phyloP scores from a whole-genome alignment of 64 coral and sea anemone genomes.

The Montipora cactus region DNA sequence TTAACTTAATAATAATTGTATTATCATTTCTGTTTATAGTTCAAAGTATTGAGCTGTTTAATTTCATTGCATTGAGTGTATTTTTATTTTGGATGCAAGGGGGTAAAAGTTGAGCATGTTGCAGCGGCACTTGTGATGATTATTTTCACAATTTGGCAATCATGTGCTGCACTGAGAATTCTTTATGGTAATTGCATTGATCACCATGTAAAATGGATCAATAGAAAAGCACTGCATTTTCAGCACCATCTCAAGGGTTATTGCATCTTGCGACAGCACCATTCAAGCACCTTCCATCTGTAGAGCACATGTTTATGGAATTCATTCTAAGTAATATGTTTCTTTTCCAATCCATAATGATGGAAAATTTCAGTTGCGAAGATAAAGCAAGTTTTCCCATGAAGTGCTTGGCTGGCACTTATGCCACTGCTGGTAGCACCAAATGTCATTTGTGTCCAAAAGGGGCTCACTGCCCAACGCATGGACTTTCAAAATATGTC shows the following conservation, averaged over 20 bases:
- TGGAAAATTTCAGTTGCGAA: background rate
- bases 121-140: no score
- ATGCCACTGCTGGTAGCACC: slow-evolving; percentile 45
- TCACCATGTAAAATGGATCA: background rate
- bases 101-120: no score
- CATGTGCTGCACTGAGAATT: background rate
- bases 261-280: no score
- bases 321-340: no score
- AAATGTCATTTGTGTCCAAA: slow-evolving; percentile 62
- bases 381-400: slow-evolving; percentile 20
- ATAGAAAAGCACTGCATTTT: background rate
- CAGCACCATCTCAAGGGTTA: background rate
- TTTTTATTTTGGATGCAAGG: no score
- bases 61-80: no score
- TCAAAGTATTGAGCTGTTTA: no score
- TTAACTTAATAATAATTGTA: no score
- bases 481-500: slow-evolving; percentile 30
- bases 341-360: background rate
- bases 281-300: background rate
- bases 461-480: slow-evolving; percentile 57
- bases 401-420: slow-evolving; percentile 47
- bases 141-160: background rate
- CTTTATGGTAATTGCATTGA: background rate
- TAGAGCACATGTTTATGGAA: background rate
- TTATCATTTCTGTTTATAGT: no score